Base-by-base conservation (phyloP, 2,888 invertebrate genomes). In the Tanytarsus gracilentus region DNA sequence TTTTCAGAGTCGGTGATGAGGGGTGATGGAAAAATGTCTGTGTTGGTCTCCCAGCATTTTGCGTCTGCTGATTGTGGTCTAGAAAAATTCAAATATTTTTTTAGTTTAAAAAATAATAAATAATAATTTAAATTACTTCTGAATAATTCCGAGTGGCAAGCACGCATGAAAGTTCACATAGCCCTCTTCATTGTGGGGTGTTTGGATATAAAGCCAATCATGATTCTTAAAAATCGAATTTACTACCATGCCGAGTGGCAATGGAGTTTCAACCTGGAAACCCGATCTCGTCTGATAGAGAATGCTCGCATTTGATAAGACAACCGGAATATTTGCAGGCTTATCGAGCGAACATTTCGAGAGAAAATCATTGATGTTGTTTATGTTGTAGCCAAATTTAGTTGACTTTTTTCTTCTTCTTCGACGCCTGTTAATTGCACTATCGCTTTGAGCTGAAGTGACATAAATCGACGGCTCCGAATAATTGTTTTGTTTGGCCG, bases 201-300 rank as follows among this genome's bases (percentile, higher is more conserved):
- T 90, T 71, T 89, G 88, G 16, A 86, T 88, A 26, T 60, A 60
- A 33, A 90, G 72, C 90, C 90, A 90, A 66, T 83, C 83, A 66
- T 88, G 83, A 68, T 87, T 88, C 71, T 88, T 88, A 71, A 89
- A 90, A 25, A 90, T 85, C 0, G 88, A 89, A 70, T 90, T 90
- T 9, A 90, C 88, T 3, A 90, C 88, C 72, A 88, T 89, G 4
- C 90, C 90, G 62, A 89, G 73, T 0, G 88, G 87, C 53, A 89
- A 72, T 0, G 81, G 77, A 53, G 86, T 76, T 71, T 86, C 86
- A 8, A 78, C 77, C 67, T 83, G 82, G 33, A 79, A 79, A n/a
- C 83, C 84, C 50, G 78, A 77, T 62, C 83, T 80, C 1, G 87
- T 88, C 71, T 86, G 85, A 71, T 87, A 86, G 11, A 87, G 73